phyloP scores from a whole-genome alignment of 1,140 invertebrate species.

The Drosophila malerkotliana region DNA sequence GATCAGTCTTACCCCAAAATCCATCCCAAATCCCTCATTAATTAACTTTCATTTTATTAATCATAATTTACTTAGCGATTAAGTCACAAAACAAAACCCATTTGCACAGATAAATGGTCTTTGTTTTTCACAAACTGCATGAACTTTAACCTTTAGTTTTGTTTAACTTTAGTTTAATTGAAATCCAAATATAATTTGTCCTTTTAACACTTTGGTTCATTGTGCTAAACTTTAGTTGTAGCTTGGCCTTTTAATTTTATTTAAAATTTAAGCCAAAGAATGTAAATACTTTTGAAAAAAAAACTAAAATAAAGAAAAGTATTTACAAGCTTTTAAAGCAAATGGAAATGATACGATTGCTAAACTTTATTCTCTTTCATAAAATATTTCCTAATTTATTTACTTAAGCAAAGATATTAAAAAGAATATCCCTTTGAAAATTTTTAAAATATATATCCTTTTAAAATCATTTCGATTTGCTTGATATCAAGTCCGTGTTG shows the following conservation, averaged over 20 bases:
- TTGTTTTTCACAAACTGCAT: constrained; percentile 67
- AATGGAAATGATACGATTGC: constrained; percentile 50
- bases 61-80: constrained; percentile 60
- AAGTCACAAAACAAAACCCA: constrained; percentile 62
- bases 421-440: not conserved
- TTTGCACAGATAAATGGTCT: constrained; percentile 18
- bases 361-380: not conserved
- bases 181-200: constrained; percentile 61
- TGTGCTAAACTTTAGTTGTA: constrained; percentile 70
- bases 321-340: constrained; percentile 52
- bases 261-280: constrained; percentile 41
- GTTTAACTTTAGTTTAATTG: constrained; percentile 52
- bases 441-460: not conserved
- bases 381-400: not conserved
- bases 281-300: constrained; percentile 47
- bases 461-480: constrained; percentile 52
- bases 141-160: constrained; percentile 45
- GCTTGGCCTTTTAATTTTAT: constrained; percentile 57
- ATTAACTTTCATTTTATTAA: constrained; percentile 65
- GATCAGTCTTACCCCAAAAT: constrained; percentile 42
- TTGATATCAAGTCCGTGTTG: constrained; percentile 53
- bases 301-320: not conserved
- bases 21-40: constrained; percentile 40
- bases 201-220: constrained; percentile 68
- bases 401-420: not conserved